A percentile compares a stretch with the other conserved stretches of the same genome.
Conservation (phyloP, 2,113 vertebrate species). For the Poeciliopsis turrubarensis region DNA sequence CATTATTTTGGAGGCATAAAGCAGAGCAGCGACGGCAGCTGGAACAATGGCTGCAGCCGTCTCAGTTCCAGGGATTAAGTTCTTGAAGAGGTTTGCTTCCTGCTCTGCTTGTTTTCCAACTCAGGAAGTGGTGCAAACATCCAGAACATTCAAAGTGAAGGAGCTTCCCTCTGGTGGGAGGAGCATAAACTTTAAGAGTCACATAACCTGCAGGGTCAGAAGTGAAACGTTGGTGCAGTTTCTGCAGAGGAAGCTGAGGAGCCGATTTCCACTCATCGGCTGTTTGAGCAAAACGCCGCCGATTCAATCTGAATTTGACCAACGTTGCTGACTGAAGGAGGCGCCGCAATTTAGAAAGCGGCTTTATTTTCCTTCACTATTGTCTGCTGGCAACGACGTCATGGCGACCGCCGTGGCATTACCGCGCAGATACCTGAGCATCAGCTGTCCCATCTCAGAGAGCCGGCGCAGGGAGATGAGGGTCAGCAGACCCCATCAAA, state of each 20-base stretch:
- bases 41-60: conserved; percentile 56
- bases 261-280: conserved; percentile 58
- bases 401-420: conserved; percentile 60
- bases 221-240: conserved; percentile 33
- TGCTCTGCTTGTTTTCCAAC: conserved; percentile 68
- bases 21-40: conserved; percentile 27
- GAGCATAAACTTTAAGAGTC: conserved; percentile 50
- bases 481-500: conserved; percentile 59
- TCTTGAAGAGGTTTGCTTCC: conserved; percentile 46
- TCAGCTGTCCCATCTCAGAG: conserved; percentile 56
- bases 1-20: conserved; percentile 56
- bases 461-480: conserved; percentile 54
- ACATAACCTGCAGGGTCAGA: conserved; percentile 55
- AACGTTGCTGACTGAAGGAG: conserved; percentile 69
- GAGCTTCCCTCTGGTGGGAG: conserved; percentile 9
- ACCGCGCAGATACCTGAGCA: conserved; percentile 59
- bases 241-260: conserved; percentile 38
- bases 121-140: conserved; percentile 45
- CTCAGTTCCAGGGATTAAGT: conserved; percentile 70
- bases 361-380: conserved; percentile 63
- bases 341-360: conserved; percentile 68
- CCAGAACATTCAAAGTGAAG: conserved; percentile 41
- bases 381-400: conserved; percentile 64
- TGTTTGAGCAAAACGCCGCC: conserved; percentile 53
- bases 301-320: conserved; percentile 71